These are phyloP conservation scores for Falcaria lacertinaria DNA, from an alignment of 2,888 invertebrate species.

Conservation along the genomic window DNA sequence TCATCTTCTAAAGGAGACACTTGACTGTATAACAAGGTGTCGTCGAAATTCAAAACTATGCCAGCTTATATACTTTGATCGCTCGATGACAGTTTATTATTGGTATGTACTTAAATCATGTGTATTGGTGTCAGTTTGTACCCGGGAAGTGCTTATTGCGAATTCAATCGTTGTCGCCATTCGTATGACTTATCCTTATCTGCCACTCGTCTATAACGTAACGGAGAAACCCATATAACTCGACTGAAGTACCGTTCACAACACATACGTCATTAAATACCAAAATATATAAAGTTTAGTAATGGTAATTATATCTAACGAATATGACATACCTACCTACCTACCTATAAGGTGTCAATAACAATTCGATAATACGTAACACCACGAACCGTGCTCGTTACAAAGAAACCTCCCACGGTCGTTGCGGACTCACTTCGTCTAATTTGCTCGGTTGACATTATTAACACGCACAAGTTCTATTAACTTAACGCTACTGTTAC, in stretches of 20 bases:
- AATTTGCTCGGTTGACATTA: constrained; percentile 29
- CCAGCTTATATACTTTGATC: too few relatives aligned
- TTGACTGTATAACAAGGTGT: too few relatives aligned
- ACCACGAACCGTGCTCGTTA: neutral
- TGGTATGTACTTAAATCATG: neutral
- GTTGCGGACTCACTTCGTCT: constrained; percentile 21
- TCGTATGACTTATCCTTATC: constrained; percentile 63
- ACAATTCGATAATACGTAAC: neutral
- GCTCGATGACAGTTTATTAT: neutral
- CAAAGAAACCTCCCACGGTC: constrained; percentile 29
- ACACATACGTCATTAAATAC: too few relatives aligned
- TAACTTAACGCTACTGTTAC: constrained; percentile 24
- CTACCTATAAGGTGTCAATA: constrained; percentile 32
- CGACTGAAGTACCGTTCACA: constrained; percentile 57
- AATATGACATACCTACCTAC: too few relatives aligned
- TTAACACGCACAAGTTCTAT: constrained; percentile 30
- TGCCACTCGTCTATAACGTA: constrained; percentile 55
- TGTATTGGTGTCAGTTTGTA: neutral
- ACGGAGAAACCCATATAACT: constrained; percentile 58
- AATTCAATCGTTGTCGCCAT: constrained; percentile 55
- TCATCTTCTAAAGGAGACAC: neutral
- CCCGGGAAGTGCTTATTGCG: constrained; percentile 40
- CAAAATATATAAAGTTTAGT: too few relatives aligned
- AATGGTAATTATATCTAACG: too few relatives aligned
- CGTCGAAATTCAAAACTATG: too few relatives aligned